Conservation (phyloP, 1,140 invertebrate species). For the Medauroidea extradentata region DNA sequence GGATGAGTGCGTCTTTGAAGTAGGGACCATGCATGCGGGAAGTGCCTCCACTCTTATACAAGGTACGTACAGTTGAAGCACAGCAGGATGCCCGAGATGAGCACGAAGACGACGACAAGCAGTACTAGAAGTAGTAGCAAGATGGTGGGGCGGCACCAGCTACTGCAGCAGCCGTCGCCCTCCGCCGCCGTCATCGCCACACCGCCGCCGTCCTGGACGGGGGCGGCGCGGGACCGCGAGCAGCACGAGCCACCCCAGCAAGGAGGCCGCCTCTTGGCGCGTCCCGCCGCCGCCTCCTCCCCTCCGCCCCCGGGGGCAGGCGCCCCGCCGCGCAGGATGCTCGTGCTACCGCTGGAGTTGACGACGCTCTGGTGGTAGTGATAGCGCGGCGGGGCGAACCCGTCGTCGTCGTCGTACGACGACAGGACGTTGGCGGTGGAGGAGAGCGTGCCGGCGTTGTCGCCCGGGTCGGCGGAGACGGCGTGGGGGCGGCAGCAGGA, state of each 20-base stretch:
- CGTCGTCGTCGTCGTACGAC: constrained; percentile 51
- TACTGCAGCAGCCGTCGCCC: constrained; percentile 32
- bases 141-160: constrained; percentile 51
- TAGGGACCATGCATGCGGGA: no score
- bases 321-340: constrained; percentile 31
- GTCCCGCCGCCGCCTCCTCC: constrained; percentile 23
- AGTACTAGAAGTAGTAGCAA: constrained; percentile 49
- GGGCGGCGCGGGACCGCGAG: background rate
- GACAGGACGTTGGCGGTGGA: constrained; percentile 47
- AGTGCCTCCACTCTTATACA: no score
- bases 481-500: constrained; percentile 3
- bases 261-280: constrained; percentile 21
- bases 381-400: constrained; percentile 40
- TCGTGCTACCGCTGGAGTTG: constrained; percentile 41
- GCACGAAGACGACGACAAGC: constrained; percentile 50
- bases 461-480: constrained; percentile 5
- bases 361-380: constrained; percentile 50
- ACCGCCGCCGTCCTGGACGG: constrained; percentile 5
- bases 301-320: constrained; percentile 17
- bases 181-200: constrained; percentile 6
- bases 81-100: constrained; percentile 53
- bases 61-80: constrained; percentile 58
- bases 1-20: no score
- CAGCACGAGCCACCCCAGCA: constrained; percentile 19
- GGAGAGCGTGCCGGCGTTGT: constrained; percentile 35